Evolutionary conservation across 1,140 invertebrate species (phyloP).

Genomic region (Lineus longissimus): DNA sequence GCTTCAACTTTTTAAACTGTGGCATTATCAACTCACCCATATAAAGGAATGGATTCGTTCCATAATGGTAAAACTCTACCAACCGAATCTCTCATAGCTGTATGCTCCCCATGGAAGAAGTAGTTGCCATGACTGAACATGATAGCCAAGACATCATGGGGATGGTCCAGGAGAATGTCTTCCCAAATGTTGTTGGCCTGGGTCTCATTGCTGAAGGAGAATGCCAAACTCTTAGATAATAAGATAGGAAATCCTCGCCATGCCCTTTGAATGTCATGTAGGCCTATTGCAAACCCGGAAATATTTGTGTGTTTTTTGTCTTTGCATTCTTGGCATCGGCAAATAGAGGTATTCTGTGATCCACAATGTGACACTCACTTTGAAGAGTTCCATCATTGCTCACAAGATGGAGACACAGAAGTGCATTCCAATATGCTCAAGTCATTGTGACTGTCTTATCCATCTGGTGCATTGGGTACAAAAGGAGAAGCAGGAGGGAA

Average conservation of each 20-base stretch:
- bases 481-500: no score
- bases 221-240: not conserved
- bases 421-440: no score
- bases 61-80: constrained; percentile 56
- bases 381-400: no score
- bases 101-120: constrained; percentile 57
- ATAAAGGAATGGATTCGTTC: constrained; percentile 52
- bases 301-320: not conserved
- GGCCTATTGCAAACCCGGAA: not conserved
- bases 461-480: no score
- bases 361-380: no score
- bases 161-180: constrained; percentile 55
- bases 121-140: constrained; percentile 61
- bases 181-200: constrained; percentile 56
- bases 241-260: no score
- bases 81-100: constrained; percentile 56
- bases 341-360: no score
- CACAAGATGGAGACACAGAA: no score
- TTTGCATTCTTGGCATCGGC: no score
- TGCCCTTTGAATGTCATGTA: not conserved
- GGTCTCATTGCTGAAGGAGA: not conserved
- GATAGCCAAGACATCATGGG: constrained; percentile 58
- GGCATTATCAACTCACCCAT: constrained; percentile 43
- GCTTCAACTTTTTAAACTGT: no score
- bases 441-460: no score